Evolutionary conservation across 2,113 vertebrate genomes (phyloP).

Genomic region (Vidua macroura): DNA sequence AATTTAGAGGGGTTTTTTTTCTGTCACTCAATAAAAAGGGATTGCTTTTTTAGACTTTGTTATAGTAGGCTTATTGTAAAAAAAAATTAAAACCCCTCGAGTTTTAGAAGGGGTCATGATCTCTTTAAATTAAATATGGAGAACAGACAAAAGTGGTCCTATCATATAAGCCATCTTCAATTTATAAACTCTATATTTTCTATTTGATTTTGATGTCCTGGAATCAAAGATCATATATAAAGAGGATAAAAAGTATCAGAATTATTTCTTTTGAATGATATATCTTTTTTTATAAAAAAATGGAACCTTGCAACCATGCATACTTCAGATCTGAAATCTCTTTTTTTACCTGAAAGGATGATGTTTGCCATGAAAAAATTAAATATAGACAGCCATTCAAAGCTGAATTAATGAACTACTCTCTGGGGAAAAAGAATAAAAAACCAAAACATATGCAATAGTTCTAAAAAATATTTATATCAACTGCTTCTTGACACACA

Average conservation of each 20-base stretch:
- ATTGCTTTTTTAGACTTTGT: neutral
- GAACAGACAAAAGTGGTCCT: neutral
- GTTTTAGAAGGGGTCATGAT: neutral
- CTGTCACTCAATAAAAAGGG: neutral
- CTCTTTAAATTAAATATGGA: neutral
- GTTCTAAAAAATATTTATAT: neutral
- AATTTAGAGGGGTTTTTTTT: neutral
- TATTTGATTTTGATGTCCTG: neutral
- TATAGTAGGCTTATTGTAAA: neutral
- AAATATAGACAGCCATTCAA: neutral
- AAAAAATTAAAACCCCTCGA: accelerated
- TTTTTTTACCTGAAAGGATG: neutral
- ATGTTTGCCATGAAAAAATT: neutral
- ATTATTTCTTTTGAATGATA: neutral
- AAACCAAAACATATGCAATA: neutral
- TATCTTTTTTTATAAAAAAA: neutral
- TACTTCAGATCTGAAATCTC: neutral
- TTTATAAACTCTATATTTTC: neutral
- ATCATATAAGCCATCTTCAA: neutral
- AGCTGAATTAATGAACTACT: neutral
- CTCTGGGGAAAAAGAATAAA: neutral
- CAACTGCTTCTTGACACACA: neutral
- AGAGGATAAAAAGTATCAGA: neutral
- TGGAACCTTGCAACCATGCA: neutral
- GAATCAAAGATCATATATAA: neutral